Base-by-base conservation (phyloP, 2,113 vertebrate species). In the Mormyrus iriodes region DNA sequence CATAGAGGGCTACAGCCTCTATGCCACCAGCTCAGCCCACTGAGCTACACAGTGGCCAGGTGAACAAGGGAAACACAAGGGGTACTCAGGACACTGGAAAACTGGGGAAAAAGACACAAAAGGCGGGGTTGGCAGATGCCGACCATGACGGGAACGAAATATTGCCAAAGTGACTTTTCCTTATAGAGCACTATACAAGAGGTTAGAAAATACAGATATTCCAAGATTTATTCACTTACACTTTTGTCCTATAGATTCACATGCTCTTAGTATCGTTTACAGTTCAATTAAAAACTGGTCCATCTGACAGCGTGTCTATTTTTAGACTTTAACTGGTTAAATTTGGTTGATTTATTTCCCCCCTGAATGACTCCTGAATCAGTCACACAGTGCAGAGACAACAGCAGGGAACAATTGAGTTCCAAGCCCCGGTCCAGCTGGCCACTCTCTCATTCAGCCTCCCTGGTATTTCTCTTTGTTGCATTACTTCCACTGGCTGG, bases 331-430 rank as follows among this genome's bases (percentile, higher is more conserved):
- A 93, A 87, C 92, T 92, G 93, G 90, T 31, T 88, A 92, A 90
- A 42, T 88, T 42, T 0, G 91, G 89, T 69, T 39, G 58, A 90
- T 95, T 93, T 91, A 86, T 90, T 93, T 94, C 93, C 94, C 92
- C 93, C 96, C 94, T 94, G 93, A 92, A 15, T 51, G 85, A 91
- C 90, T 87, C 88, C 85, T 93, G 91, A 82, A 91, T 61, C 89
- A 86, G 89, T 44, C 65, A 90, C 92, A 91, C 52, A 5, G 85
- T 91, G 19, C 86, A 93, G 93, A 94, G 94, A 95, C 94, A 95
- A 93, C 95, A 94, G 94, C 93, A 94, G 94, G 91, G 92, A 89
- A 31, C 21, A 39, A 88, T 89, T 91, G 27, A 7, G 15, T 55
- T 84, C 69, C 92, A 73, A 31, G 79, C 90, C 91, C 61, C 90